Base-by-base conservation (phyloP, 2,888 invertebrate genomes). In the Pedicia rivosa region DNA sequence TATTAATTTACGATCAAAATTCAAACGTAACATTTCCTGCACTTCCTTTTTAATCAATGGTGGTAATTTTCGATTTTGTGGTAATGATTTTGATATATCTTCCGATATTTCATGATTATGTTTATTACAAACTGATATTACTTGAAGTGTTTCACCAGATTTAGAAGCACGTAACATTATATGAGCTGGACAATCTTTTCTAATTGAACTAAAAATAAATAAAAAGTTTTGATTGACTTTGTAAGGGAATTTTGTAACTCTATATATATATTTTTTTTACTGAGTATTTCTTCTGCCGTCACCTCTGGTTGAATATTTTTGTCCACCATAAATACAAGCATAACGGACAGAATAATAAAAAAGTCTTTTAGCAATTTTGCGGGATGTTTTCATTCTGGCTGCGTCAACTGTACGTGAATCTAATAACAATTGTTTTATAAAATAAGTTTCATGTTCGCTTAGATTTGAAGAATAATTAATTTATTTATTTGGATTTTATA, bases 71-170 rank as follows among this genome's bases (percentile, higher is more conserved):
- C 59, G 50, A 39, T 59, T 58, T 44, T 59, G 59, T 1, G 59
- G 59, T 16, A 59, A 45, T 38, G 50, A 55, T 40, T 56, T 55
- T 42, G 56, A 59, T 12, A 57, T 46, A 43, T 59, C 56, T 51
- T 58, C 57, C 2, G 60, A 59, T 25, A 62, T 59, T 44, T 62
- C 60, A 38, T 62, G 63, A 47, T 62, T 62, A 44, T 63, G 63
- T 22, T 59, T 55, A 40, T 63, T 61, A 43, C 62, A 61, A 9
- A 62, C 59, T 39, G 60, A 57, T n/a, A 61, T 58, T 3, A 63
- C 63, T 50, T 62, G 62, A 22, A 63, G 43, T 42, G 59, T 56
- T 24, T 53, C 54, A 19, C 63, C 63, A 45, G 57, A 57, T 46
- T 62, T 62, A 5, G 61, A 57, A 17, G 63, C 63, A 28, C 62